Evolutionary conservation across 2,888 invertebrate species (phyloP), one percentile per base, ranked within the genome.

Genomic region (Chymomyza fuscimana): DNA sequence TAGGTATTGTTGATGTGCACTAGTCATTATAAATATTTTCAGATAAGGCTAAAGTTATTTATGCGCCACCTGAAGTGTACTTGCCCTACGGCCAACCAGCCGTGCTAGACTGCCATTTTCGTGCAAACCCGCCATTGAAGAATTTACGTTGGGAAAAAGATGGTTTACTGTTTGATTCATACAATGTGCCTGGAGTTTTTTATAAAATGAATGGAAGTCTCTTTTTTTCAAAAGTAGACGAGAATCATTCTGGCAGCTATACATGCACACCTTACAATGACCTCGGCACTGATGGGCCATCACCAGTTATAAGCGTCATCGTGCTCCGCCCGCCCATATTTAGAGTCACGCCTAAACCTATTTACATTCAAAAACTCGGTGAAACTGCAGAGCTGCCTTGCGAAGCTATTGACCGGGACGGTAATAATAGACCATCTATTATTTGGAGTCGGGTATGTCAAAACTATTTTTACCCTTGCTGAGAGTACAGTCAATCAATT

Each of bases 61-160:
- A 95, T 91, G 95, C 97, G 66, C 97, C 97, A 22, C 94, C 95
- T 74, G 96, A 97, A 92, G 95, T 97, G 54, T 96, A 95, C 90
- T 93, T 98, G 82, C 96, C 98, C 0, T 95, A 94, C 86, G 97
- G 97, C 22, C 94, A 95, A 86, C 94, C 96, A 5, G 96, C 96
- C 9, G 94, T 96, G 69, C 93, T 98, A 69, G 97, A 97, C 92
- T 98, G 98, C 91, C 97, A 97, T 91, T 97, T 97, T 90, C 94
- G 97, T 85, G 96, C 98, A 5, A 98, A 98, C 93, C 98, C 98
- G 16, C 96, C 97, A 9, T 93, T 98, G 79, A 96, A 96, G 65
- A 96, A 96, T 90, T 93, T 98, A 69, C 94, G 96, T 77, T 98
- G 98, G 98, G 97, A 97, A 91, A 98, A 98, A 91, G 97, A 98